Conservation (phyloP, 2,113 vertebrate species). For the Corythornis madagascariensis region DNA sequence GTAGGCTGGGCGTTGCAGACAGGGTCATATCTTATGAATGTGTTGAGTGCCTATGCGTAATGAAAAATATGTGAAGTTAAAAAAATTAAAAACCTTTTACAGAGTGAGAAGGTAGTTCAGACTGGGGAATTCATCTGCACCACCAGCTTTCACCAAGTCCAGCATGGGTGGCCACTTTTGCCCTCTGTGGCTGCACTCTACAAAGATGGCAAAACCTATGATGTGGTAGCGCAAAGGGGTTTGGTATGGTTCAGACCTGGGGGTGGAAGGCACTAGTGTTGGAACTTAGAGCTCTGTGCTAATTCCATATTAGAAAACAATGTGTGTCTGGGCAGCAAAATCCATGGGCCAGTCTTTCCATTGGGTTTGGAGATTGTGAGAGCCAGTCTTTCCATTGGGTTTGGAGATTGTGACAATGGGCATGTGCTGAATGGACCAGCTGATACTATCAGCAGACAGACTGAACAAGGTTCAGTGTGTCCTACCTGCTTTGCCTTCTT, state of each 20-base stretch:
- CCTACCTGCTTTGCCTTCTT: neutral
- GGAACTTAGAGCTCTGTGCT: neutral
- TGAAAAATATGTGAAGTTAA: neutral
- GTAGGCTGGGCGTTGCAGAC: neutral
- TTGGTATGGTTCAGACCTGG: neutral
- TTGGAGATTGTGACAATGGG: neutral
- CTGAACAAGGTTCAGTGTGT: neutral
- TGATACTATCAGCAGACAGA: neutral
- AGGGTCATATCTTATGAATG: neutral
- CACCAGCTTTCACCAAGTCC: neutral
- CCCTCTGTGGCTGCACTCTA: neutral
- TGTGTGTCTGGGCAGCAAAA: neutral
- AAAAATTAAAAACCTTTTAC: neutral
- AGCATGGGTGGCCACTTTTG: neutral
- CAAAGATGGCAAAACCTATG: neutral
- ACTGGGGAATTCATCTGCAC: neutral
- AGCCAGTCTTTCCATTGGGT: neutral
- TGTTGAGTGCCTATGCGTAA: neutral
- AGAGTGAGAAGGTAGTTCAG: neutral
- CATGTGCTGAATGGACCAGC: fast-evolving
- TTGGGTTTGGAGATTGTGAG: neutral
- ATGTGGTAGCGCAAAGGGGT: neutral
- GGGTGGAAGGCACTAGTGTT: neutral
- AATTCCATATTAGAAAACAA: neutral
- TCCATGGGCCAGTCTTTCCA: neutral